These are phyloP conservation scores for Piprites chloris DNA, from an alignment of 2,113 vertebrate genomes.

Conservation along the genomic window DNA sequence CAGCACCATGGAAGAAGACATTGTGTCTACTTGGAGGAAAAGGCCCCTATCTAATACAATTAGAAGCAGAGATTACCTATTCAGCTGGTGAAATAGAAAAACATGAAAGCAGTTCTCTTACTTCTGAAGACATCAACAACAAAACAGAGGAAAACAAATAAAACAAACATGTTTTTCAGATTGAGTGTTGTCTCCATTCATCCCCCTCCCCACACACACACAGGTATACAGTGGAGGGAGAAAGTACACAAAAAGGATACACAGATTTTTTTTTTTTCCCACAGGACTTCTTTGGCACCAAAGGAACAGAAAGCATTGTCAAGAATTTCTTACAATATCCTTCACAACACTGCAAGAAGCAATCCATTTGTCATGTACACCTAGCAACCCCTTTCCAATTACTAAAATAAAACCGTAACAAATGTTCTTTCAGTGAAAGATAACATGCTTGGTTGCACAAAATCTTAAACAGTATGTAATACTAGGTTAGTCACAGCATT, in stretches of 20 bases:
- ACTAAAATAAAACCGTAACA: not conserved
- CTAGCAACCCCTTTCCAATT: not conserved
- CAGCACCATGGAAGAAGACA: not conserved
- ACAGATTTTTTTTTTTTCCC: not conserved
- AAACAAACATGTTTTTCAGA: not conserved
- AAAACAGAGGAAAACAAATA: not conserved
- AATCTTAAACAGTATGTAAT: not conserved
- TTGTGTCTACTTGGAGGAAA: not conserved
- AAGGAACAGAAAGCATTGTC: not conserved
- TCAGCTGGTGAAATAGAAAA: not conserved
- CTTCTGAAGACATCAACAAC: not conserved
- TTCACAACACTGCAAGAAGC: not conserved
- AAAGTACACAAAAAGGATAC: not conserved
- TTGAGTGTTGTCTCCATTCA: accelerated
- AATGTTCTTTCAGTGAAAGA: not conserved
- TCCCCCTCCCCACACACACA: not conserved
- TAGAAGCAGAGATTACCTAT: not conserved
- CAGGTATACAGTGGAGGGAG: not conserved
- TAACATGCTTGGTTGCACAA: not conserved
- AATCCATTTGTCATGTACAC: not conserved
- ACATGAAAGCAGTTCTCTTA: not conserved
- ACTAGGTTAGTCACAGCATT: not conserved
- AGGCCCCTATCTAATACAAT: not conserved
- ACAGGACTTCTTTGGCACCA: not conserved
- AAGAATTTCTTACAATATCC: not conserved